Evolutionary conservation across 37 sponge, comb jelly and placozoan species (phyloP).

Genomic region (Beroe forskalii): DNA sequence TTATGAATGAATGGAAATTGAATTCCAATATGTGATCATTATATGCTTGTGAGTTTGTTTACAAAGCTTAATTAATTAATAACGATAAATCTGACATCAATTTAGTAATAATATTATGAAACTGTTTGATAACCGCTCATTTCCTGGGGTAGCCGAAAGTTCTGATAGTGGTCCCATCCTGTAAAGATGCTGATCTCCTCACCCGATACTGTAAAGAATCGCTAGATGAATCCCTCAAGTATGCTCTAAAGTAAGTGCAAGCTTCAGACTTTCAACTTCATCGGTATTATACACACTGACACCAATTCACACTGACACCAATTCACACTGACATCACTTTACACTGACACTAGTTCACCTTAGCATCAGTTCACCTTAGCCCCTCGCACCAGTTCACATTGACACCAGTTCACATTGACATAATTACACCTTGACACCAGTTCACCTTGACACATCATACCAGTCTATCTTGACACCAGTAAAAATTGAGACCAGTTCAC

Average conservation of each 20-base stretch:
- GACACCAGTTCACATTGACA: too few species aligned
- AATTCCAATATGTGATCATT: too few species aligned
- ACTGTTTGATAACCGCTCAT: too few species aligned
- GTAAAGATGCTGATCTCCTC: slow-evolving; percentile 40
- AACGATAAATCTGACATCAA: too few species aligned
- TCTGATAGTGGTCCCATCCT: slow-evolving; percentile 39
- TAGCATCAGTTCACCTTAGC: background rate
- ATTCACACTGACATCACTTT: too few species aligned
- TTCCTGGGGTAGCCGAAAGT: slow-evolving; percentile 43
- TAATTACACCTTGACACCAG: background rate
- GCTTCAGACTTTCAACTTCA: background rate
- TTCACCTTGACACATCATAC: background rate
- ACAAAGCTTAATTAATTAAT: too few species aligned
- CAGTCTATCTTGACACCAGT: too few species aligned
- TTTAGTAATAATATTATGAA: too few species aligned
- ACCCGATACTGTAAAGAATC: background rate
- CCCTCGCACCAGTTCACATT: background rate
- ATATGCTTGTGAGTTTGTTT: too few species aligned
- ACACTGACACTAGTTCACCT: background rate
- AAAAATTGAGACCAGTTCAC: too few species aligned
- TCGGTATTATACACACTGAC: background rate
- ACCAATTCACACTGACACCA: too few species aligned
- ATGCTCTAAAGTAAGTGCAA: slow-evolving; percentile 3
- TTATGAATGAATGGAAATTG: too few species aligned
- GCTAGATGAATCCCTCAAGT: background rate